A percentile compares a stretch with the other conserved stretches of the same genome.
Evolutionary conservation across 2,113 vertebrate species (phyloP).

Genomic region (Megaceryle maxima): DNA sequence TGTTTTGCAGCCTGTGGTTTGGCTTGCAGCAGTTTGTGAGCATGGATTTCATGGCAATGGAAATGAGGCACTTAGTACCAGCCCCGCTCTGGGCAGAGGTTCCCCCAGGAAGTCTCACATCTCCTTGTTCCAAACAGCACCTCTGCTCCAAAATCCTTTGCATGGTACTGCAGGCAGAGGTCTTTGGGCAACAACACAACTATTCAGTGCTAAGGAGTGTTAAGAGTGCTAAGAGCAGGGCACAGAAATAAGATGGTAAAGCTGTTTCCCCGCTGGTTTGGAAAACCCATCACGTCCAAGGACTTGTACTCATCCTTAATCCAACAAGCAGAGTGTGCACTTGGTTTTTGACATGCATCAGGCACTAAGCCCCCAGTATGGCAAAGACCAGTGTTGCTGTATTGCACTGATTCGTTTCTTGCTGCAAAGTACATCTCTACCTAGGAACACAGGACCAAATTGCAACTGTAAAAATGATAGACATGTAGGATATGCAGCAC

Average conservation of each 20-base stretch:
- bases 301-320: not conserved
- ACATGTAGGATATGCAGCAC: not conserved
- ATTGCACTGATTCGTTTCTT: not conserved
- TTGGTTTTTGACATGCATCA: not conserved
- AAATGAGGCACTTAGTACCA: not conserved
- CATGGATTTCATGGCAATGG: not conserved
- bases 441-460: not conserved
- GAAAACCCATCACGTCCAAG: not conserved
- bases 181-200: not conserved
- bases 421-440: not conserved
- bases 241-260: not conserved
- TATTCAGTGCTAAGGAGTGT: not conserved
- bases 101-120: not conserved
- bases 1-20: constrained; percentile 19
- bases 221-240: not conserved
- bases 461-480: not conserved
- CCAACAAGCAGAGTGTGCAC: not conserved
- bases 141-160: not conserved
- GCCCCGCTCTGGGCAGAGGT: not conserved
- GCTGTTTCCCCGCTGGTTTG: not conserved
- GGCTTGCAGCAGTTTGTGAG: not conserved
- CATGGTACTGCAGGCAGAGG: not conserved
- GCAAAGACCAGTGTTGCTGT: not conserved
- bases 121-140: not conserved
- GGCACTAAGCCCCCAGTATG: not conserved